Base-by-base conservation (phyloP, 2,113 vertebrate species). In the Carassius auratus region DNA sequence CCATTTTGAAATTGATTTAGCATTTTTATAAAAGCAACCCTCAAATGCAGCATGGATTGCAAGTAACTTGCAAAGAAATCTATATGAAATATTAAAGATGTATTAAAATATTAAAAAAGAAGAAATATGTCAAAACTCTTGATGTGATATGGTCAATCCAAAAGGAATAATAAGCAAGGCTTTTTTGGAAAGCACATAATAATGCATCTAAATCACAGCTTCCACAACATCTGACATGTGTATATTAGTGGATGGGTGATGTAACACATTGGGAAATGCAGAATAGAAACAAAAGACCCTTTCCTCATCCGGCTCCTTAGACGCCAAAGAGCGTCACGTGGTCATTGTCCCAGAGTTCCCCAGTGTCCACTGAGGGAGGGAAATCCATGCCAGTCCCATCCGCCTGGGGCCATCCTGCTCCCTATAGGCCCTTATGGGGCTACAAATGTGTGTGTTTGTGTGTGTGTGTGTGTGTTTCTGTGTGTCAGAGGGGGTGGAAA, bases 141-240 rank as follows among this genome's bases (percentile, higher is more conserved):
- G 6, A 19, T 9, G 45, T 26, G 23, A 76, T 30, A 48, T 52
- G 23, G 26, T 30, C 23, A 5, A 13, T 33, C 48, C 48, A 76
- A 26, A 55, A 76, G 23, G 4, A 33, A 76, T 52, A 76, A 52
- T 19, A 77, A 77, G 15, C 3, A n/a, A 19, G 50, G 26, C 30
- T 33, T 36, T 36, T 77, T 9, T 77, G 30, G 30, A 77, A 79
- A 79, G 7, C 21, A 42, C 57, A 79, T 79, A 62, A 62, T 19
- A 9, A 3, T 62, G 21, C 19, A 45, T 12, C 13, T 45, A 42
- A 62, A 62, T 79, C 76, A 23, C 21, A 23, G 8, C 8, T 57
- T 73, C 33, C 50, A 73, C 21, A 74, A 74, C 45, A 57, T 38
- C 69, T 36, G n/a, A 45, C 52, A 45, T n/a, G 0, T 61, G 15